Conservation (phyloP, 2,797 vertebrate genomes). For the Mycteria americana region DNA sequence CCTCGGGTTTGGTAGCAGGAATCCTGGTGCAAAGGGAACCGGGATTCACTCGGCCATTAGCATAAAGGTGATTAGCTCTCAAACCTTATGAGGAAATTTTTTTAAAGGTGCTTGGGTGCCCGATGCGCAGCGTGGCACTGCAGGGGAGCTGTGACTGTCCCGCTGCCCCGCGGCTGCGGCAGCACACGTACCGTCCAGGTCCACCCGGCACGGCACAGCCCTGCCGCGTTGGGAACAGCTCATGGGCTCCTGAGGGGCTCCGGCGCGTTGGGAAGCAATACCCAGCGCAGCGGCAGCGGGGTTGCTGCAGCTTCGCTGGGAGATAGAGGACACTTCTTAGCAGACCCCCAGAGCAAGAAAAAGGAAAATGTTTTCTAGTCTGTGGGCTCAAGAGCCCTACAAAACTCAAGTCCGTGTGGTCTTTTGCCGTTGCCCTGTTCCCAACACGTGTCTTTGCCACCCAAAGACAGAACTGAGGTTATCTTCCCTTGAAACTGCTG, state of each 20-base stretch:
- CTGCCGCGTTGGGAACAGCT: not conserved
- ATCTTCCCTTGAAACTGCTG: not conserved
- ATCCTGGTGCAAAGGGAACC: not conserved
- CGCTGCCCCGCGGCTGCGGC: accelerated
- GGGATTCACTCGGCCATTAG: not conserved
- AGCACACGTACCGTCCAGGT: accelerated
- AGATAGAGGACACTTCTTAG: accelerated
- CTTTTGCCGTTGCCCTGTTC: not conserved
- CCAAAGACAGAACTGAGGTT: not conserved
- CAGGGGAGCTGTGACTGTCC: not conserved
- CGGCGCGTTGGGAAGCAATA: not conserved
- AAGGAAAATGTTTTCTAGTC: not conserved
- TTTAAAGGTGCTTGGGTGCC: not conserved
- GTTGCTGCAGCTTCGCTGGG: not conserved
- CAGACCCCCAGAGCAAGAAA: not conserved
- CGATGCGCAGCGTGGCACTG: accelerated
- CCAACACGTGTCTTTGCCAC: not conserved
- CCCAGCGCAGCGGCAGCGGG: not conserved
- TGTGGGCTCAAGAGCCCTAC: not conserved
- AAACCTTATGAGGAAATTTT: not conserved
- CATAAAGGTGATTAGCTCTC: not conserved
- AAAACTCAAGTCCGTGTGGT: not conserved
- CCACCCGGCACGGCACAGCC: not conserved
- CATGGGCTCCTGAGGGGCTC: not conserved
- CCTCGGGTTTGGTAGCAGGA: not conserved